phyloP scores from a whole-genome alignment of 2,113 vertebrate genomes.

The Ondatra zibethicus region DNA sequence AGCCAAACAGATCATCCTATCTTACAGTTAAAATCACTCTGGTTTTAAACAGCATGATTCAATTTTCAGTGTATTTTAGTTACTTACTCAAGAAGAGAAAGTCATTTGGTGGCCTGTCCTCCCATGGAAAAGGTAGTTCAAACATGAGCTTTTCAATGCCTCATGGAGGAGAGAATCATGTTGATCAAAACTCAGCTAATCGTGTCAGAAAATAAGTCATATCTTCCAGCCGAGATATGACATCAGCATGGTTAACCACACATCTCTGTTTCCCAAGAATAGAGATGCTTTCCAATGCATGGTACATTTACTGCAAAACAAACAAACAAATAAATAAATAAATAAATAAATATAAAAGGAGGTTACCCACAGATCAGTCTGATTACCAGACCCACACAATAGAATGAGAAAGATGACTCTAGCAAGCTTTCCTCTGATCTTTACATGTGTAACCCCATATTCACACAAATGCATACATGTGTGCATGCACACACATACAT shows the following conservation, averaged over 20 bases:
- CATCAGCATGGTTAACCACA: neutral
- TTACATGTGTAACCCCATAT: neutral
- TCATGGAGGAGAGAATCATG: neutral
- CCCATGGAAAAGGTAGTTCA: neutral
- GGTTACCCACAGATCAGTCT: neutral
- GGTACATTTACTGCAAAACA: neutral
- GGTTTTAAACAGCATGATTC: neutral
- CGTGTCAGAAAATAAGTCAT: neutral
- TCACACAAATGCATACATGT: neutral
- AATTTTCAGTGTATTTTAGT: neutral
- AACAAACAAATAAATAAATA: neutral
- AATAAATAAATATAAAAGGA: neutral
- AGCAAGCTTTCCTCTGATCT: too few species aligned
- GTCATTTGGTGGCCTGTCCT: neutral
- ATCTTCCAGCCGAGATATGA: neutral
- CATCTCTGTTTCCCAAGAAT: neutral
- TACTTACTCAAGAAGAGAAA: constrained; percentile 5
- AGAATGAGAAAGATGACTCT: neutral
- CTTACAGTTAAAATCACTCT: neutral
- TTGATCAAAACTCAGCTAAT: neutral
- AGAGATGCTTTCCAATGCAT: neutral
- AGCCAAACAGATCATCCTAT: neutral
- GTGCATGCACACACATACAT: neutral
- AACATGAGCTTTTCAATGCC: neutral
- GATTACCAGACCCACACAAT: neutral